Conservation (phyloP, 2,113 vertebrate genomes). For the Chloropsis cyanopogon region DNA sequence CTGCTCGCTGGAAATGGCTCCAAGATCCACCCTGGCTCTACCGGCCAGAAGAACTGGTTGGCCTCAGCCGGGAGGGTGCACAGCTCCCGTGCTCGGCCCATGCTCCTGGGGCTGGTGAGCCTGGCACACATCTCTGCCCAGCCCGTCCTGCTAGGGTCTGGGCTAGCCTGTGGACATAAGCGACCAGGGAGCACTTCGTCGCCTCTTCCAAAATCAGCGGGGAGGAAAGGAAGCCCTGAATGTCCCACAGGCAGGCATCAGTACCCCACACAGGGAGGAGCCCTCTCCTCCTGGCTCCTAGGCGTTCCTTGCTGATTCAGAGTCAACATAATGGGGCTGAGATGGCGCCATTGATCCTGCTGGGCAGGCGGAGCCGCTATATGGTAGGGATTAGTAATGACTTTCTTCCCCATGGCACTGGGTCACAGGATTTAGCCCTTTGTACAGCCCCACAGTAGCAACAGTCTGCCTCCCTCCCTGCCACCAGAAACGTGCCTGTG, state of each 20-base stretch:
- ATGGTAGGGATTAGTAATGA: neutral
- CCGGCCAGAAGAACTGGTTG: conserved; percentile 25
- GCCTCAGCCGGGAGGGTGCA: neutral
- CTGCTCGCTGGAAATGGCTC: neutral
- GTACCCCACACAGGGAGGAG: conserved; percentile 18
- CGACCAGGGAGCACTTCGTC: neutral
- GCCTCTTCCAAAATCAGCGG: neutral
- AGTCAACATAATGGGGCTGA: conserved; percentile 43
- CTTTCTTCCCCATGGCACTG: neutral
- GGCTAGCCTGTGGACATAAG: neutral
- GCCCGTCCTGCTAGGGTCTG: neutral
- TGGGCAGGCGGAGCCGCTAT: conserved; percentile 22
- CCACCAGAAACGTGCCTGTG: neutral
- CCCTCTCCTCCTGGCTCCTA: neutral
- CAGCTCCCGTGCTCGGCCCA: fast-evolving
- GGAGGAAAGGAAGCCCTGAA: neutral
- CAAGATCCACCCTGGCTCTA: neutral
- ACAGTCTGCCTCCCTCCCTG: neutral
- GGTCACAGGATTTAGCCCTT: neutral
- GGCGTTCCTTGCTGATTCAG: conserved; percentile 24
- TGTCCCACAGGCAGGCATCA: neutral
- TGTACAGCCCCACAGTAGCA: neutral
- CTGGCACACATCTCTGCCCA: neutral
- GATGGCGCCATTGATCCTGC: conserved; percentile 45
- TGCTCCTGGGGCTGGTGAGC: neutral